Evolutionary conservation across 2,797 vertebrate species (phyloP).

Genomic region (Phyllotis vaccarum): DNA sequence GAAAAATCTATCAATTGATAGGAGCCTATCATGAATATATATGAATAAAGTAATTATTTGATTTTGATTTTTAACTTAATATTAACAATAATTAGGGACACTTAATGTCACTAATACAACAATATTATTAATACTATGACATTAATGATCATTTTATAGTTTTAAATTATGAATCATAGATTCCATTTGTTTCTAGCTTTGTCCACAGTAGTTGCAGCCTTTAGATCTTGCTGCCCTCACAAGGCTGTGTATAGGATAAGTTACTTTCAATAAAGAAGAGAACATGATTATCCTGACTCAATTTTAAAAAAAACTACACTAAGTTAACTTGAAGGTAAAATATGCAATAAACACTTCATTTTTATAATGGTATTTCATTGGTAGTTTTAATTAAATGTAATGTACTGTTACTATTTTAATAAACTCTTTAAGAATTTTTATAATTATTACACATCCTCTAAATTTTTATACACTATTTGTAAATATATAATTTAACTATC

Average conservation of each 20-base stretch:
- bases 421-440: background rate
- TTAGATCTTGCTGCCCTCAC: background rate
- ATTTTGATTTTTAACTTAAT: constrained; percentile 3
- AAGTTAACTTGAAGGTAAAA: constrained; percentile 49
- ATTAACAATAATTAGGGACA: background rate
- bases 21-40: background rate
- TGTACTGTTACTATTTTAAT: constrained; percentile 14
- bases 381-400: background rate
- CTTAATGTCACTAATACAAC: background rate
- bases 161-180: constrained; percentile 21
- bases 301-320: background rate
- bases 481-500: background rate
- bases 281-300: background rate
- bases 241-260: background rate
- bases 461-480: background rate
- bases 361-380: background rate
- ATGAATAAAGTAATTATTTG: background rate
- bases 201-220: background rate
- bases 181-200: constrained; percentile 30
- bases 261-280: background rate
- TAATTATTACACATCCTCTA: background rate
- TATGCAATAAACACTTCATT: background rate
- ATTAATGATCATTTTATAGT: background rate
- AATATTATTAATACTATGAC: background rate
- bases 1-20: background rate